Base-by-base conservation (phyloP, 2,797 vertebrate genomes). In the Poeciliopsis gracilis region DNA sequence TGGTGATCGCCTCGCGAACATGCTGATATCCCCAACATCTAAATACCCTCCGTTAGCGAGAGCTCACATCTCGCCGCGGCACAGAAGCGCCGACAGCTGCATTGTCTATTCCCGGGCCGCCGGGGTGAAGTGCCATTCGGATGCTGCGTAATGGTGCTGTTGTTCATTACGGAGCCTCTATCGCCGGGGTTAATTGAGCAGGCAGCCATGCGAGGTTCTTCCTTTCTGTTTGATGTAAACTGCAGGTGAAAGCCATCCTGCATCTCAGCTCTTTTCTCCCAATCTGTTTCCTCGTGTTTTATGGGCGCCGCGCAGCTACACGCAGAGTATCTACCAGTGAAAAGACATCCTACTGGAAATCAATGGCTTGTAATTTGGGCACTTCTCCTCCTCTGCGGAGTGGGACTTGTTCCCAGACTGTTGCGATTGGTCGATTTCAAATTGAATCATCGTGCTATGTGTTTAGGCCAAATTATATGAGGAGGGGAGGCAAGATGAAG, bases 151-250 rank as follows among this genome's bases (percentile, higher is more conserved):
- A 96, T 96, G 95, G 95, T 89, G 92, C 92, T 94, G 91, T 94
- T 94, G 94, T 96, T 96, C 96, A 97, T 97, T 95, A 96, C 82
- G 83, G 93, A 90, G 87, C 93, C 91, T 95, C 95, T 94, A 95
- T 96, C 94, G 89, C 89, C 76, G 94, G 93, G 94, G 95, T 95
- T 96, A 96, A 97, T 97, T 94, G 96, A 95, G 95, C 92, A 96
- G 93, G 96, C 96, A 95, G 93, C 93, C 95, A 95, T 92, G 96
- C 96, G 94, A 94, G 91, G 96, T 93, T 87, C 90, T 92, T 80
- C 91, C 92, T 93, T 94, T 94, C 93, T 95, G 94, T 96, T 95
- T 92, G 91, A 95, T 95, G 92, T 83, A 93, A 92, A 96, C 92
- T 80, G 93, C 95, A 96, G 96, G 95, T 96, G 95, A 95, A 75